Evolutionary conservation across 1,140 invertebrate species (phyloP), one percentile per base, ranked within the genome.

Genomic region (Papilio aristodemus): DNA sequence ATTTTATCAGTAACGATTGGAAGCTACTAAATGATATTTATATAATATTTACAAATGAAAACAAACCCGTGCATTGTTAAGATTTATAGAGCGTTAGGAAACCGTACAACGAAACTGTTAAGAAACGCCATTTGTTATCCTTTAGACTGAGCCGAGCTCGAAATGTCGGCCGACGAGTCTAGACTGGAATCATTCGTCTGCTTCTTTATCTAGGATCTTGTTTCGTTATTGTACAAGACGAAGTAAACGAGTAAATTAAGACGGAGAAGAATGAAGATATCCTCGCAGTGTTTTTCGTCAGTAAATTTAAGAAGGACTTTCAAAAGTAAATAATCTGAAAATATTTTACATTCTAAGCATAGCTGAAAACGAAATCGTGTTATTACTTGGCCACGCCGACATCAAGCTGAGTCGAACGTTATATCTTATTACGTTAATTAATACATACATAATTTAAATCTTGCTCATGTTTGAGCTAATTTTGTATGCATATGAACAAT

Each of bases 221-320:
- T 22, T 50, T 50, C 17, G 41, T 17, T 46, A 46, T 46, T 50
- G 19, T 50, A 50, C 46, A 17, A 50, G 46, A 14, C 41, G 17
- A 46, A 50, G 46, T 50, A 22, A 50, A 50, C 46, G 19, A 50
- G 19, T 50, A 50, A 50, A 50, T 50, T 50, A 50, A 50, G 46
- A 50, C 22, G 19, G 46, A 50, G 46, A 11, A 19, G n/a, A n/a
- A n/a, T n/a, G n/a, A 22, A 22, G 46, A 50, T 50, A 50, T 22
- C 22, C 46, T 22, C 19, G 1, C 10, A 50, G 11, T 11, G 9
- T 4, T 3, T 32, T 32, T 32, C 27, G 27, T 32, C 6, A 32
- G 2, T 32, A 32, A 32, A 32, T 32, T 32, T 3, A 32, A 32
- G 27, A 32, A 32, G 27, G 6, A 32, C 27, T 32, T 32, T 32